Evolutionary conservation across 2,797 vertebrate genomes (phyloP).

Genomic region (Champsocephalus gunnari): DNA sequence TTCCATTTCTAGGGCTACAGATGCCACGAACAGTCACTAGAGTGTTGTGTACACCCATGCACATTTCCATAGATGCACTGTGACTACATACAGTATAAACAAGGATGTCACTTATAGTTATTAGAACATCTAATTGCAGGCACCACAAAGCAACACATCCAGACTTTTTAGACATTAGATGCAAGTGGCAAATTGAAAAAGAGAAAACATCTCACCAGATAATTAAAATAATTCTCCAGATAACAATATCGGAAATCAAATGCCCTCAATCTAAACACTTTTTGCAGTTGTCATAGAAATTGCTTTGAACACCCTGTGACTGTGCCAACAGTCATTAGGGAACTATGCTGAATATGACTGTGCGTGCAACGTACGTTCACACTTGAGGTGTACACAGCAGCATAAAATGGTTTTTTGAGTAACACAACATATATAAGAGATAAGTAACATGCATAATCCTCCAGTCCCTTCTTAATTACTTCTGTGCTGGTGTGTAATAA

Average conservation of each 20-base stretch:
- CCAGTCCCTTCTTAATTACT: neutral
- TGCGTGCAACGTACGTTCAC: too few species aligned
- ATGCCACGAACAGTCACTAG: neutral
- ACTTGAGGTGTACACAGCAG: too few species aligned
- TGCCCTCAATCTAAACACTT: neutral
- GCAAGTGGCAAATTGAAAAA: neutral
- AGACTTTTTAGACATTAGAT: slow-evolving; percentile 11
- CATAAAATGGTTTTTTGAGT: neutral
- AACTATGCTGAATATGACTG: too few species aligned
- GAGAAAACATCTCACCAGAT: neutral
- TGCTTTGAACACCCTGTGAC: fast-evolving
- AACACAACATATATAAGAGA: neutral
- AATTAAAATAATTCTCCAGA: slow-evolving; percentile 22
- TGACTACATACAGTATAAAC: slow-evolving; percentile 3
- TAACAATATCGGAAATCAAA: slow-evolving; percentile 12
- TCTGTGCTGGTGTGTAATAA: neutral
- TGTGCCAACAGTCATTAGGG: too few species aligned
- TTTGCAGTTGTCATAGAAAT: neutral
- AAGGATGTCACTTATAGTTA: slow-evolving; percentile 29
- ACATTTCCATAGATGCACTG: slow-evolving; percentile 2
- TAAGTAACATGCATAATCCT: neutral
- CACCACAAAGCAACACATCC: neutral
- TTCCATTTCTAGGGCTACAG: neutral
- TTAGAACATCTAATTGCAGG: neutral
- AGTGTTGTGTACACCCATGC: neutral